Evolutionary conservation across 2,797 vertebrate species (phyloP), one percentile per base, ranked within the genome.

Genomic region (Chromobotia macracanthus): DNA sequence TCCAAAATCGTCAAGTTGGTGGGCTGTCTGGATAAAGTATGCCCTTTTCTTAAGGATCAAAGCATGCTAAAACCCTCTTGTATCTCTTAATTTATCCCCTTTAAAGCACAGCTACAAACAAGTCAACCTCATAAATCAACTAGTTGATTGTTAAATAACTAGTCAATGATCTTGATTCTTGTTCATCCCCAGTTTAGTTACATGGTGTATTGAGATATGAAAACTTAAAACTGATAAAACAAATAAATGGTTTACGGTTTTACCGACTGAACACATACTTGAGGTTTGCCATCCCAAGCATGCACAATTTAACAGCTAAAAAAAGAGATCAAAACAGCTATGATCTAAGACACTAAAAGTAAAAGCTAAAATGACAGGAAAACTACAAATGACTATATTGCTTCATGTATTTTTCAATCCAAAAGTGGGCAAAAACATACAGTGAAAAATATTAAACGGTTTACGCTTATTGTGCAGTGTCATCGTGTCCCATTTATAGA

Each of bases 391-490:
- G 94, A 95, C 92, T 95, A 92, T 96, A 96, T 95, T 96, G 94
- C 93, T 94, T 92, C 25, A 71, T 91, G 92, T 84, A 60, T 28
- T 76, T 79, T 58, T 91, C 86, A 23, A 67, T 35, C 13, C 73
- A 86, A 89, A 85, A 90, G 92, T 73, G 28, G 79, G 68, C 72
- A 18, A 65, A 94, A 87, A 90, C 90, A 82, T 63, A 83, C 38
- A 41, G 38, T 8, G 10, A 63, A 84, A 83, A 81, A 86, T 90
- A 91, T 91, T 91, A 88, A 9, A 12, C 11, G 16, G 90, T 88
- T 91, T 86, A 89, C 94, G 89, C 94, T 95, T 97, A 97, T 97
- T 95, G 95, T 96, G 94, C 91, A 90, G 51, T 16, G n/a, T 9
- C 88, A 90, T 3, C 75, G 84, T 41, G 35, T 7, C 48, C 19